Evolutionary conservation across 2,113 vertebrate genomes (phyloP).

Genomic region (Alligator mississippiensis): DNA sequence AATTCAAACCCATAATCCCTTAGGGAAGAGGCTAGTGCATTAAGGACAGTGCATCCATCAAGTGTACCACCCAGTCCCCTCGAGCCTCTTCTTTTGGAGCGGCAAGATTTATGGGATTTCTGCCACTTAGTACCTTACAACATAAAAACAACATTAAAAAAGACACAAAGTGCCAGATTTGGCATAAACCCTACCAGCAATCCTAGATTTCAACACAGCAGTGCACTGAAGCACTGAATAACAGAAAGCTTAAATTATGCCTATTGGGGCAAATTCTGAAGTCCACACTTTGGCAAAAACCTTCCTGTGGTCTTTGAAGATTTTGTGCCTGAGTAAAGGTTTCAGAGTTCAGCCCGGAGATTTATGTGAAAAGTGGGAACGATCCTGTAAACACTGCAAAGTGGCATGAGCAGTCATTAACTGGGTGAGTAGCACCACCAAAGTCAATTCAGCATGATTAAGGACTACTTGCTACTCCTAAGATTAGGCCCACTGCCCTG

Average conservation of each 20-base stretch:
- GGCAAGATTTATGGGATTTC: slow-evolving; percentile 47
- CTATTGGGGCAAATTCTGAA: not conserved
- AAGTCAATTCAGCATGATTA: not conserved
- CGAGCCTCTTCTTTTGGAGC: slow-evolving; percentile 60
- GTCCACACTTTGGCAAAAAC: not conserved
- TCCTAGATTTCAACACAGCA: not conserved
- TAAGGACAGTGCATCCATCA: slow-evolving; percentile 45
- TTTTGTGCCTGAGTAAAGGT: not conserved
- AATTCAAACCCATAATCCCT: slow-evolving; percentile 53
- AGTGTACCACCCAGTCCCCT: slow-evolving; percentile 37
- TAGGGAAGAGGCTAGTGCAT: slow-evolving; percentile 51
- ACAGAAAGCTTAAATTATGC: not conserved
- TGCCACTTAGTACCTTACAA: slow-evolving; percentile 61
- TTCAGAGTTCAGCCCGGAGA: not conserved
- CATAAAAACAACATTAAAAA: slow-evolving; percentile 35
- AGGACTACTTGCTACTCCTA: not conserved
- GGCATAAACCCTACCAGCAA: not conserved
- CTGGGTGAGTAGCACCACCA: not conserved
- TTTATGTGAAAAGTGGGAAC: not conserved
- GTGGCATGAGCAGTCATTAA: not conserved
- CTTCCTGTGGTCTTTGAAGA: not conserved
- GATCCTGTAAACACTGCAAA: not conserved
- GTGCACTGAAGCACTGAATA: not conserved
- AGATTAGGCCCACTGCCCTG: not conserved
- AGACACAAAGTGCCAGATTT: slow-evolving; percentile 22